phyloP scores from a whole-genome alignment of 2,113 vertebrate genomes.

The Leptobrachium leishanense region DNA sequence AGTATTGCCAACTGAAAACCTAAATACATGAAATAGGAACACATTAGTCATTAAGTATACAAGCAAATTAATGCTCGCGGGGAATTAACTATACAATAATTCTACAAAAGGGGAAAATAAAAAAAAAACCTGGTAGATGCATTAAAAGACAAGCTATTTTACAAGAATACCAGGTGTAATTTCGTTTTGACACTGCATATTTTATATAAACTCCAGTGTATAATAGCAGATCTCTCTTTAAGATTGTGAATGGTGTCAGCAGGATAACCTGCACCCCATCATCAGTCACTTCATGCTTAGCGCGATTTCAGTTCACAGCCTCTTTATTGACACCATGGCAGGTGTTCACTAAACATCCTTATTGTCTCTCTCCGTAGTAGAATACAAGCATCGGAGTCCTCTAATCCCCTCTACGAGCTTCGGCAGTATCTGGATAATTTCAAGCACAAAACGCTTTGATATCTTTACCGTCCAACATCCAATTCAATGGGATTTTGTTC shows the following conservation, averaged over 20 bases:
- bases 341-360: slow-evolving; percentile 65
- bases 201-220: slow-evolving; percentile 54
- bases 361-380: slow-evolving; percentile 54
- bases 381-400: slow-evolving; percentile 50
- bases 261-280: slow-evolving; percentile 46
- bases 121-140: slow-evolving; percentile 38
- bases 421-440: slow-evolving; percentile 50
- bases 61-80: slow-evolving; percentile 34
- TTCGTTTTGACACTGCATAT: slow-evolving; percentile 52
- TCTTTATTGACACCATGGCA: slow-evolving; percentile 68
- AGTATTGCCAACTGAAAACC: slow-evolving; percentile 18
- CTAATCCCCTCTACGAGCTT: slow-evolving; percentile 58
- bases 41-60: slow-evolving; percentile 46
- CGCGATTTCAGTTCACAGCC: slow-evolving; percentile 60
- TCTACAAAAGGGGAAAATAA: not conserved
- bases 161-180: slow-evolving; percentile 53
- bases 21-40: slow-evolving; percentile 27
- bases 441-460: slow-evolving; percentile 52
- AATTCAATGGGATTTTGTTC: slow-evolving; percentile 34
- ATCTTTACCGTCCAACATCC: slow-evolving; percentile 42
- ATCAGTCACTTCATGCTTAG: slow-evolving; percentile 56
- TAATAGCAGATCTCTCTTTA: slow-evolving; percentile 54
- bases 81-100: slow-evolving; percentile 43
- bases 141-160: slow-evolving; percentile 49
- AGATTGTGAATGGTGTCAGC: slow-evolving; percentile 52